A percentile compares a stretch with the other conserved stretches of the same genome.
Evolutionary conservation across 2,888 invertebrate genomes (phyloP).

Genomic region (Drosophila percnosoma): DNA sequence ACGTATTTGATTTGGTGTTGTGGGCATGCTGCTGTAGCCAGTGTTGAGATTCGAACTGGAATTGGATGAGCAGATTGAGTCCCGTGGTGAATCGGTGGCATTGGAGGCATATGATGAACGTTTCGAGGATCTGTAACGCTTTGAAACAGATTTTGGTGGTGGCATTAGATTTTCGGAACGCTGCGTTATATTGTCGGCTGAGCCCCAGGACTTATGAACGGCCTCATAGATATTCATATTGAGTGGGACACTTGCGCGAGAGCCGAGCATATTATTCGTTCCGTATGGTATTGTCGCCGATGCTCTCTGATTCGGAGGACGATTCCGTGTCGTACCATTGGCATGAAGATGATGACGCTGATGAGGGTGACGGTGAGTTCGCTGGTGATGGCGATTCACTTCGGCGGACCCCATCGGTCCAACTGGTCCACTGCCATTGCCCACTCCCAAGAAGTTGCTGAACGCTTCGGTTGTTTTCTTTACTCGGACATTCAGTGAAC

Average conservation of each 20-base stretch:
- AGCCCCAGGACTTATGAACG: constrained; percentile 95
- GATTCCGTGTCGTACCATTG: constrained; percentile 83
- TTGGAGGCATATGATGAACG: constrained; percentile 83
- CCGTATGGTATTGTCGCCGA: constrained; percentile 76
- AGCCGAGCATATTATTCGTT: constrained; percentile 71
- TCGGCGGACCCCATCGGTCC: constrained; percentile 66
- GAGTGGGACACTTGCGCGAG: constrained; percentile 81
- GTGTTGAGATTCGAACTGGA: constrained; percentile 80
- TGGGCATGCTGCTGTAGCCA: constrained; percentile 88
- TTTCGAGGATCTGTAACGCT: constrained; percentile 87
- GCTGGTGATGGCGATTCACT: constrained; percentile 85
- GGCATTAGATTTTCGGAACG: constrained; percentile 87
- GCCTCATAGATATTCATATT: constrained; percentile 86
- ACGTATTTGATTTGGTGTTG: constrained; percentile 88
- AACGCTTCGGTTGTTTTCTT: constrained; percentile 97
- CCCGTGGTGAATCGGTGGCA: constrained; percentile 76
- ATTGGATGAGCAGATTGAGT: constrained; percentile 80
- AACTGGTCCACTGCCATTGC: constrained; percentile 85
- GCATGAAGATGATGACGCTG: constrained; percentile 81
- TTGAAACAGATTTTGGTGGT: constrained; percentile 90
- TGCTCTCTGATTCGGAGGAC: constrained; percentile 78
- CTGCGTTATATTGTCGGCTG: constrained; percentile 93
- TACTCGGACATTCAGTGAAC: constrained; percentile 95
- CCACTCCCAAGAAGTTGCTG: constrained; percentile 95
- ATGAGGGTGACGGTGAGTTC: constrained; percentile 84